A percentile compares a stretch with the other conserved stretches of the same genome.
These are phyloP conservation scores for Chunga burmeisteri DNA, from an alignment of 2,113 vertebrate genomes.

Conservation along the genomic window DNA sequence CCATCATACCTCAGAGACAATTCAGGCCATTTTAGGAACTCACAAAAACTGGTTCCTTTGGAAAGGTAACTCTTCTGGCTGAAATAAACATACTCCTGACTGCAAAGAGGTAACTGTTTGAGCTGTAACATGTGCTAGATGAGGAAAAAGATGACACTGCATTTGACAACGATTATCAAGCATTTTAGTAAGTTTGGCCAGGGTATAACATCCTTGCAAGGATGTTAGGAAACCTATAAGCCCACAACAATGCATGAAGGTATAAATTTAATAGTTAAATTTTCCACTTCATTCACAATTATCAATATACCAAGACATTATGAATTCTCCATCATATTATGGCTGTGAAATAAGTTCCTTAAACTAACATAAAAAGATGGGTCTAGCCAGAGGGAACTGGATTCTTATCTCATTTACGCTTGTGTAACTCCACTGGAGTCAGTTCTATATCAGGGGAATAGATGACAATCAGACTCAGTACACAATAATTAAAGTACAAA, in stretches of 20 bases:
- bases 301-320: background rate
- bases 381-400: background rate
- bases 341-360: background rate
- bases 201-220: background rate
- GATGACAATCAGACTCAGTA: background rate
- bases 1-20: background rate
- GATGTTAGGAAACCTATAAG: background rate
- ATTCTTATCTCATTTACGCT: background rate
- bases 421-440: background rate
- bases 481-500: constrained; percentile 19
- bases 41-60: background rate
- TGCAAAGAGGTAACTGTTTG: background rate
- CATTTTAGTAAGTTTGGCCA: background rate
- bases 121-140: background rate
- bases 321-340: background rate
- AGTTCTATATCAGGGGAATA: background rate
- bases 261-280: background rate
- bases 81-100: background rate
- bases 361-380: background rate
- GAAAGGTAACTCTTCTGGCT: background rate
- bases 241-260: background rate
- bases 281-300: background rate
- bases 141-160: background rate
- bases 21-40: background rate
- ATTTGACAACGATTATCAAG: background rate